Percentiles rank a stretch among this genome's conserved stretches.
These are phyloP conservation scores for Plecturocebus donacophilus DNA, from an alignment of 2,113 vertebrate species.

Conservation along the genomic window DNA sequence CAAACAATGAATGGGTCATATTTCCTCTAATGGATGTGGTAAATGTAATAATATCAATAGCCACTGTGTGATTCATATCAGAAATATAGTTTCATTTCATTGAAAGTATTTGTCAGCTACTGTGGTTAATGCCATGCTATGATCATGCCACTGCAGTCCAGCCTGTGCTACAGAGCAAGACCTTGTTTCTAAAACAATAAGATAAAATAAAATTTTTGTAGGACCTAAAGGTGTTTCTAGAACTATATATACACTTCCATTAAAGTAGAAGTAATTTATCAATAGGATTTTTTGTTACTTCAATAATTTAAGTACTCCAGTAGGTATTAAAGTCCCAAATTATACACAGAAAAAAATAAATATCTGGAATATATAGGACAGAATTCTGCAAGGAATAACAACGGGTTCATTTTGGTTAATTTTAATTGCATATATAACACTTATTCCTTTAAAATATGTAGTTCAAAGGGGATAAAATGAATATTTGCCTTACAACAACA, in stretches of 20 bases:
- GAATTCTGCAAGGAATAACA: neutral
- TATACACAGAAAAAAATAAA: neutral
- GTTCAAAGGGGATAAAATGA: neutral
- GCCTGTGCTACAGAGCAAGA: no score
- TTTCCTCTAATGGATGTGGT: neutral
- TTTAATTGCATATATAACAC: neutral
- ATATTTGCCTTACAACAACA: neutral
- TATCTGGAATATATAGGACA: neutral
- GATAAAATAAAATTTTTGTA: neutral
- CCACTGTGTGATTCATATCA: neutral
- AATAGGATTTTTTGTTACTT: neutral
- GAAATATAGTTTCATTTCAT: conserved; percentile 11
- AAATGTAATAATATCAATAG: conserved; percentile 35
- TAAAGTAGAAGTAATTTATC: neutral
- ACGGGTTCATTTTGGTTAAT: neutral
- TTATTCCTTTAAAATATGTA: neutral
- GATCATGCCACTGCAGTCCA: no score
- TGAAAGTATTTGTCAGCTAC: conserved; percentile 4
- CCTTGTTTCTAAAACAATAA: no score
- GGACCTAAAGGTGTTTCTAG: neutral
- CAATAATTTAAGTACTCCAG: neutral
- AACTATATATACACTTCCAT: neutral
- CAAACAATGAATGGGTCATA: conserved; percentile 5
- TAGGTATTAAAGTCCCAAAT: neutral
- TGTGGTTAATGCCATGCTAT: no score